These are phyloP conservation scores for Siniperca chuatsi DNA, from an alignment of 2,113 vertebrate species.

Conservation along the genomic window DNA sequence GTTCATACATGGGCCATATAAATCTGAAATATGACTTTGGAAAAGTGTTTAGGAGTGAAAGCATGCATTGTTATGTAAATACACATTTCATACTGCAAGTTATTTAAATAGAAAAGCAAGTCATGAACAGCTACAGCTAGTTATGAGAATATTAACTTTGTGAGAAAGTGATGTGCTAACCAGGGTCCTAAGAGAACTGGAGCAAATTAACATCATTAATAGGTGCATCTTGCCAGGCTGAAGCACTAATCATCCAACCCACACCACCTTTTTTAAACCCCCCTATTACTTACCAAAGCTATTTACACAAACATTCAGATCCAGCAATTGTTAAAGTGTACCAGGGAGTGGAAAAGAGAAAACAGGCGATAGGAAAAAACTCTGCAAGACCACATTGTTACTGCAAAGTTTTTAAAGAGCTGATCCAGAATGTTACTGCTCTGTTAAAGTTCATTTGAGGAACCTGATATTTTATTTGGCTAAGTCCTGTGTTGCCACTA, in stretches of 20 bases:
- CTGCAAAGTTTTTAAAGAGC: constrained; percentile 66
- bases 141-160: constrained; percentile 18
- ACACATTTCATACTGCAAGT: background rate
- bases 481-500: constrained; percentile 58
- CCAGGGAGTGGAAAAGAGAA: constrained; percentile 65
- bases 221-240: constrained; percentile 46
- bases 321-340: constrained; percentile 66
- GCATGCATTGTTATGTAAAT: background rate
- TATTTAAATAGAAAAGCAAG: background rate
- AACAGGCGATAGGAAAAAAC: constrained; percentile 56
- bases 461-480: constrained; percentile 83
- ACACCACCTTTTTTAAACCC: constrained; percentile 57
- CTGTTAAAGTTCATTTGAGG: constrained; percentile 80
- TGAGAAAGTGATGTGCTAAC: constrained; percentile 26
- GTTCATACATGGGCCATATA: constrained; percentile 44
- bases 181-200: constrained; percentile 15
- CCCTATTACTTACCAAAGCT: constrained; percentile 63
- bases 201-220: constrained; percentile 67
- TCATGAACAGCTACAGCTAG: background rate
- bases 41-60: constrained; percentile 39
- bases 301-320: constrained; percentile 73
- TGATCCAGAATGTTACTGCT: constrained; percentile 74
- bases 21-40: constrained; percentile 43
- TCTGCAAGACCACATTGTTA: constrained; percentile 67
- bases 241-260: constrained; percentile 56